These are phyloP conservation scores for Zaprionus ornatus DNA, from an alignment of 1,140 invertebrate genomes.

Conservation along the genomic window DNA sequence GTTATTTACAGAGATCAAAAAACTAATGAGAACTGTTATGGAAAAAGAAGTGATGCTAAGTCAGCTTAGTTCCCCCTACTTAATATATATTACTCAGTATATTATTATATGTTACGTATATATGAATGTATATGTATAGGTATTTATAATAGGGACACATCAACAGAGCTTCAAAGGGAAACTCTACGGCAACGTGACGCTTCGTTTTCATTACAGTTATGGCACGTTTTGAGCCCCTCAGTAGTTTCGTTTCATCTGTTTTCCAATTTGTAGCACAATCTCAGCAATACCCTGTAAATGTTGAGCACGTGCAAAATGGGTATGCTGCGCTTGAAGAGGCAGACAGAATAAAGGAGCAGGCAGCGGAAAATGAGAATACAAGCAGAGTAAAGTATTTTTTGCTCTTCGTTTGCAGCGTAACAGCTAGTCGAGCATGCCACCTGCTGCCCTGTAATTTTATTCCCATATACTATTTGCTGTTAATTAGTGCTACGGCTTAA, in stretches of 20 bases:
- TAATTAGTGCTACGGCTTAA: conserved; percentile 31
- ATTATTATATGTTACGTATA: neutral
- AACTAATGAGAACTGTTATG: neutral
- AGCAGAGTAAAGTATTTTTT: neutral
- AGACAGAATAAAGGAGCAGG: neutral
- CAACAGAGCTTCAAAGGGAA: neutral
- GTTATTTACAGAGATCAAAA: neutral
- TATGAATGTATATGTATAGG: neutral
- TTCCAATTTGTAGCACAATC: conserved; percentile 19
- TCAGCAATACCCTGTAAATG: neutral
- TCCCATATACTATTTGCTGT: conserved; percentile 17
- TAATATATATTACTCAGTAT: no score
- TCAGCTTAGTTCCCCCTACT: neutral
- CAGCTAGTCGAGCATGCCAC: neutral
- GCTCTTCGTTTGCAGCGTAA: neutral
- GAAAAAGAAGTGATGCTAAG: neutral
- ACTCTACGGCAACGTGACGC: neutral
- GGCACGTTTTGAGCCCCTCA: conserved; percentile 15
- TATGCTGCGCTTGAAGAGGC: neutral
- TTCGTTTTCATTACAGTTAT: conserved; percentile 26
- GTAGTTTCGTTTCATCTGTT: conserved; percentile 6
- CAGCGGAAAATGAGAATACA: neutral
- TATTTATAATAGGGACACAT: neutral
- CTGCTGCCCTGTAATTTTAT: neutral
- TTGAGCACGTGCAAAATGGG: neutral